Evolutionary conservation across 2,888 invertebrate species (phyloP).

Genomic region (Nysson spinosus): DNA sequence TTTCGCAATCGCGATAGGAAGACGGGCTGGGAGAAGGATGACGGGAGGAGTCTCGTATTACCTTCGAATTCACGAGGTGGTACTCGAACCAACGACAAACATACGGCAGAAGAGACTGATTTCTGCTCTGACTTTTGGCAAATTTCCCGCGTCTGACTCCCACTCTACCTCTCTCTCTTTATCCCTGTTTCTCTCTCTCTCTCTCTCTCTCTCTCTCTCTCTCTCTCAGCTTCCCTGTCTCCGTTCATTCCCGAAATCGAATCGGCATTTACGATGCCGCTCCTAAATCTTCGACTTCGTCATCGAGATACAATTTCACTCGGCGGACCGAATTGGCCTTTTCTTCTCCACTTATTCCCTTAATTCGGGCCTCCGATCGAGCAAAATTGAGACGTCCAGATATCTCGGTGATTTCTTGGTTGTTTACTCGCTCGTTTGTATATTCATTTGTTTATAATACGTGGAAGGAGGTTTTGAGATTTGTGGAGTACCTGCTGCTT

Average conservation of each 20-base stretch:
- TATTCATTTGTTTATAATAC: too few relatives aligned
- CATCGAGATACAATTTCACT: slow-evolving; percentile 61
- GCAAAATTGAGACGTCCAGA: too few relatives aligned
- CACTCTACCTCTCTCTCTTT: too few relatives aligned
- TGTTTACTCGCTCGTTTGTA: too few relatives aligned
- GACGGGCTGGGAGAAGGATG: too few relatives aligned
- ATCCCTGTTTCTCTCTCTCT: too few relatives aligned
- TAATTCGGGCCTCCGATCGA: too few relatives aligned
- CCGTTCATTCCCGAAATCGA: slow-evolving; percentile 60
- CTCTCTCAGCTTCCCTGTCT: too few relatives aligned
- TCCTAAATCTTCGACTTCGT: slow-evolving; percentile 51
- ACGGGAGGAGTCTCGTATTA: slow-evolving; percentile 51
- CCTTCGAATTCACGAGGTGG: slow-evolving; percentile 47
- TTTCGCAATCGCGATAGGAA: slow-evolving; percentile 43
- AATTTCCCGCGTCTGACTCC: slow-evolving; percentile 55
- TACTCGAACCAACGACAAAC: slow-evolving; percentile 43
- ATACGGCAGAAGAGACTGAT: slow-evolving; percentile 51
- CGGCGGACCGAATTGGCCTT: slow-evolving; percentile 22
- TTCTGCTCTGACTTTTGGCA: slow-evolving; percentile 58
- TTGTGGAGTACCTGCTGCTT: too few relatives aligned
- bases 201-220: too few relatives aligned
- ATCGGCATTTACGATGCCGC: slow-evolving; percentile 58
- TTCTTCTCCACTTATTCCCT: slow-evolving; percentile 7
- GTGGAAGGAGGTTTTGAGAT: too few relatives aligned
- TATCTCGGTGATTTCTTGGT: too few relatives aligned